phyloP scores from a whole-genome alignment of 2,888 invertebrate species.

The Drosophila paracracens region DNA sequence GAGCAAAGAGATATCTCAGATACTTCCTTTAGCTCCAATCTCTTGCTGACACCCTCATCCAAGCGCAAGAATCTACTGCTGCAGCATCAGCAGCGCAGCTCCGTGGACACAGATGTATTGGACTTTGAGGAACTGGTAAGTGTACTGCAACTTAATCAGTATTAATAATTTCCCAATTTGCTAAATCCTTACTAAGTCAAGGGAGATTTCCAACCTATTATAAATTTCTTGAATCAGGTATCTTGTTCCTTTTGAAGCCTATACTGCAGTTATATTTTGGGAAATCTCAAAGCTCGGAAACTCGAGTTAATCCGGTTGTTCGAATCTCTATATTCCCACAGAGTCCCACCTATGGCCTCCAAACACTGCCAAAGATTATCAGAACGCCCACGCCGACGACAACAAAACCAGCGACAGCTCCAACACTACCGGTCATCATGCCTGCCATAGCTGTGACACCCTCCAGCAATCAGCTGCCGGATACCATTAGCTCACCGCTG shows the following conservation, averaged over 20 bases:
- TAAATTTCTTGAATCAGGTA: neutral
- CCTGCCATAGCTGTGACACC: slow-evolving; percentile 88
- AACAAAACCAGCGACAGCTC: slow-evolving; percentile 49
- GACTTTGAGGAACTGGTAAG: slow-evolving; percentile 89
- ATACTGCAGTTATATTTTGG: neutral
- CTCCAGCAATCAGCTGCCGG: slow-evolving; percentile 59
- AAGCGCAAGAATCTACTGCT: slow-evolving; percentile 91
- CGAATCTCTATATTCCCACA: slow-evolving; percentile 15
- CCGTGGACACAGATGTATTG: slow-evolving; percentile 93
- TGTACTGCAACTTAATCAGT: neutral
- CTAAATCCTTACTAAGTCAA: neutral
- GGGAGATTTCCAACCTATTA: neutral
- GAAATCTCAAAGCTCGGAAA: too few species aligned
- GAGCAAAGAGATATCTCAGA: slow-evolving; percentile 85
- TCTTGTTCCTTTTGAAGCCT: too few species aligned
- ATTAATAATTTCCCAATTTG: neutral
- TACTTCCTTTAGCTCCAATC: slow-evolving; percentile 85
- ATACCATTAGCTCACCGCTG: slow-evolving; percentile 54
- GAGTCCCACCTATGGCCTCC: slow-evolving; percentile 81
- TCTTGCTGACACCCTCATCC: slow-evolving; percentile 91
- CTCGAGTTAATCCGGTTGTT: too few species aligned
- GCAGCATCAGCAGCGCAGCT: slow-evolving; percentile 94
- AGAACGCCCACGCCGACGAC: slow-evolving; percentile 71
- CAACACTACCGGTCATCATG: slow-evolving; percentile 54
- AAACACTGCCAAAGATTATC: slow-evolving; percentile 71